A percentile compares a stretch with the other conserved stretches of the same genome.
Conservation (phyloP, 1,140 invertebrate genomes). For the Caenorhabditis elegans region DNA sequence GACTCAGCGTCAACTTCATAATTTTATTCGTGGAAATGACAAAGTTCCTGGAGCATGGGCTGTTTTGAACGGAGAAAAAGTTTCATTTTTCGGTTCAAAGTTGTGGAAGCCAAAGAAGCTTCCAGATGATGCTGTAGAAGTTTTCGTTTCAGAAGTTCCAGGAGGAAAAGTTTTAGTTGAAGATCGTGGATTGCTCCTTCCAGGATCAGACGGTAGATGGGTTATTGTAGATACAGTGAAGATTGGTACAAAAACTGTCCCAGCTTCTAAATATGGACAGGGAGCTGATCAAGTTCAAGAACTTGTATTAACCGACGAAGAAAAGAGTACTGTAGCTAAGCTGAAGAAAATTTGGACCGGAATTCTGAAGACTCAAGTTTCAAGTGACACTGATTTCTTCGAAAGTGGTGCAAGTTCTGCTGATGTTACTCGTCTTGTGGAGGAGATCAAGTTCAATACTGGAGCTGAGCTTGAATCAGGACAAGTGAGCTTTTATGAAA, state of each 20-base stretch:
- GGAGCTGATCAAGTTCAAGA: conserved; percentile 69
- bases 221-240: conserved; percentile 75
- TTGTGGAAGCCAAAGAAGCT: conserved; percentile 74
- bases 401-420: conserved; percentile 82
- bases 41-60: conserved; percentile 69
- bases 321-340: conserved; percentile 73
- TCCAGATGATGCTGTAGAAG: conserved; percentile 72
- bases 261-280: conserved; percentile 78
- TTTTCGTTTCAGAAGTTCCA: conserved; percentile 50
- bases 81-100: conserved; percentile 79
- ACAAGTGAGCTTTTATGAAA: conserved; percentile 71
- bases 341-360: conserved; percentile 67
- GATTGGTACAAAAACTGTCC: conserved; percentile 79
- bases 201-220: conserved; percentile 76
- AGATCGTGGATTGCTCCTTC: conserved; percentile 78
- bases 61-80: conserved; percentile 71
- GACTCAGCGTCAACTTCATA: conserved; percentile 74
- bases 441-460: conserved; percentile 84
- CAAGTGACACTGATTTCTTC: conserved; percentile 85
- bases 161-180: conserved; percentile 74
- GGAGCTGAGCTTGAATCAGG: conserved; percentile 80
- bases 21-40: conserved; percentile 90
- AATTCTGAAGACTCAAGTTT: conserved; percentile 78
- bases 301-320: conserved; percentile 78
- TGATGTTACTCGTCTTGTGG: conserved; percentile 87